phyloP scores from a whole-genome alignment of 2,113 vertebrate species.

The Ellobius talpinus region DNA sequence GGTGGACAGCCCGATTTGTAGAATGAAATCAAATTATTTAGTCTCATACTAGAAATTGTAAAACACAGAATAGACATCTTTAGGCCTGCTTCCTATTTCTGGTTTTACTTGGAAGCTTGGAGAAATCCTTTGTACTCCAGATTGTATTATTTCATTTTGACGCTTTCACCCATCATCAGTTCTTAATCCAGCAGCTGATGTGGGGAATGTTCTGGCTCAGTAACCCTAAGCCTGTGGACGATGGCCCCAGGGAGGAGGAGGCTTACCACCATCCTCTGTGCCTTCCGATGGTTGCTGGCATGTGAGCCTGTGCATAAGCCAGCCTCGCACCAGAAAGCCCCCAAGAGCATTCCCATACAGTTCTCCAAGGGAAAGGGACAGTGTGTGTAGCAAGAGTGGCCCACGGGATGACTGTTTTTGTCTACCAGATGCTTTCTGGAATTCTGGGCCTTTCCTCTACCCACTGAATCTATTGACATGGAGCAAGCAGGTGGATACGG shows the following conservation, averaged over 20 bases:
- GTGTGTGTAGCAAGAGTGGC: accelerated
- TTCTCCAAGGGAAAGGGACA: background rate
- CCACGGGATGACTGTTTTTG: background rate
- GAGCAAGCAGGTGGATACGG: accelerated
- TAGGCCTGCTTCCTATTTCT: background rate
- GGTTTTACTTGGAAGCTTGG: background rate
- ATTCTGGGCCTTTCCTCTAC: background rate
- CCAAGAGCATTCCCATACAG: background rate
- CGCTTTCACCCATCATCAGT: background rate
- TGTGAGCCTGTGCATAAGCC: accelerated
- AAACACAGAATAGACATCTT: background rate
- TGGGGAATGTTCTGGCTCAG: background rate
- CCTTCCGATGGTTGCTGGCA: background rate
- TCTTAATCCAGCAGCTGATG: background rate
- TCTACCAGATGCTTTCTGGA: background rate
- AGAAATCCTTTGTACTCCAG: background rate
- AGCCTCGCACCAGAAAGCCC: accelerated
- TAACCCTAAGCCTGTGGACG: background rate
- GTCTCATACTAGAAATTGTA: background rate
- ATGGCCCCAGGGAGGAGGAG: background rate
- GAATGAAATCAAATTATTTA: background rate
- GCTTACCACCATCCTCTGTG: accelerated
- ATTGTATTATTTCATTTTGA: background rate
- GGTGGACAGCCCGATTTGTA: background rate
- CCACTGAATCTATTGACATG: accelerated